Conservation (phyloP, 1,140 invertebrate species). For the Pseudachorutes palmiensis region DNA sequence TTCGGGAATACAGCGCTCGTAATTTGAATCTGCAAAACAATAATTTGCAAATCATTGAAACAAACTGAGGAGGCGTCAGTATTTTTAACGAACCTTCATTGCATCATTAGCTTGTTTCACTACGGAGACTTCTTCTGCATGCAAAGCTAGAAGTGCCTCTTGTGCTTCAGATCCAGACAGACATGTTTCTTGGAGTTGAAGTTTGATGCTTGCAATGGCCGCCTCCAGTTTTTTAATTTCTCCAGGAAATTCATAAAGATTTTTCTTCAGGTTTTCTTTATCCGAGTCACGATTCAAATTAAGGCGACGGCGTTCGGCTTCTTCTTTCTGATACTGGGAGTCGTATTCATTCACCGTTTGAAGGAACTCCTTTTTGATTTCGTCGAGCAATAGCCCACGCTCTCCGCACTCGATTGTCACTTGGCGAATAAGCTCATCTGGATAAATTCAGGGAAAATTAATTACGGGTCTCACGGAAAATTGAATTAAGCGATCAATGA, state of each 20-base stretch:
- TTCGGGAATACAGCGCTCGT: not conserved
- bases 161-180: not conserved
- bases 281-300: not conserved
- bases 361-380: conserved; percentile 1
- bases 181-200: not conserved
- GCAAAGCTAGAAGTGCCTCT: not conserved
- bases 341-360: not conserved
- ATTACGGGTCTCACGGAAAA: not conserved
- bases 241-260: not conserved
- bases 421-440: conserved; percentile 6
- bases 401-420: not conserved
- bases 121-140: not conserved
- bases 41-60: not conserved
- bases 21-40: not conserved
- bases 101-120: not conserved
- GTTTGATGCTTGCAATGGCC: not conserved
- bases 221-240: not conserved
- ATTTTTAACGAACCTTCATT: not conserved
- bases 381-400: not conserved
- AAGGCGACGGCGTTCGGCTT: not conserved
- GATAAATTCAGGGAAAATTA: not conserved
- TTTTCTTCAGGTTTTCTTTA: not conserved
- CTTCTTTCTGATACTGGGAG: not conserved
- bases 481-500: not conserved
- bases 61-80: not conserved